Percentiles rank a stretch among this genome's conserved stretches.
Evolutionary conservation across 1,140 invertebrate species (phyloP).

Genomic region (Rhagoletis zephyria): DNA sequence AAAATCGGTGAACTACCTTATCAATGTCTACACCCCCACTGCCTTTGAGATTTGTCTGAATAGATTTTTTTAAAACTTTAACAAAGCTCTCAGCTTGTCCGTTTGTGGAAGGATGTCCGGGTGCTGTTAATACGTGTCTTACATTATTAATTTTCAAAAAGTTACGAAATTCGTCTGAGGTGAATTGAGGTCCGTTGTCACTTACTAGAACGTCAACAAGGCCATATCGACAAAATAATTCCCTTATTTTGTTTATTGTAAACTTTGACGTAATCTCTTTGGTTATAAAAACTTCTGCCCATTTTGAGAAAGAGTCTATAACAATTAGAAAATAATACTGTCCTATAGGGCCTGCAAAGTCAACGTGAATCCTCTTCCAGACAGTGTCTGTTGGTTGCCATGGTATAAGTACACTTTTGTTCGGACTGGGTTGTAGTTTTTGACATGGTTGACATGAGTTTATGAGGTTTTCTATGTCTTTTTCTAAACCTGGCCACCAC

Average conservation of each 20-base stretch:
- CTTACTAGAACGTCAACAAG: not conserved
- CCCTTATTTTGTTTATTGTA: constrained; percentile 5
- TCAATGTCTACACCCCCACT: too few relatives aligned
- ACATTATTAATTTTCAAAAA: constrained; percentile 19
- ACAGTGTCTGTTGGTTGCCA: constrained; percentile 52
- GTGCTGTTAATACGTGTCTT: not conserved
- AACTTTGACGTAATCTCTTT: constrained; percentile 42
- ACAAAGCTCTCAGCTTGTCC: constrained; percentile 36
- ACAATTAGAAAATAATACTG: constrained; percentile 2
- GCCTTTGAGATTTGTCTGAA: not conserved
- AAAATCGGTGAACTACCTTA: too few relatives aligned
- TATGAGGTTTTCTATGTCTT: constrained; percentile 21
- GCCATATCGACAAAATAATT: constrained; percentile 54
- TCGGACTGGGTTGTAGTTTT: constrained; percentile 39
- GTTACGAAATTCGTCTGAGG: constrained; percentile 59
- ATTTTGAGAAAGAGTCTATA: constrained; percentile 40
- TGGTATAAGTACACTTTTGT: constrained; percentile 54
- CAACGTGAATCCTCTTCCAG: constrained; percentile 26
- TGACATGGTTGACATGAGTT: constrained; percentile 1
- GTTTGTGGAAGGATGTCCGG: not conserved
- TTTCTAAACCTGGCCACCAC: constrained; percentile 42
- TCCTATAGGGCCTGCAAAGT: constrained; percentile 43
- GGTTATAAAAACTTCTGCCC: constrained; percentile 52
- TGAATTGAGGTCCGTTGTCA: constrained; percentile 68
- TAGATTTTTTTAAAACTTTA: constrained; percentile 37